Base-by-base conservation (phyloP, 2,113 vertebrate species). In the Daboia siamensis region DNA sequence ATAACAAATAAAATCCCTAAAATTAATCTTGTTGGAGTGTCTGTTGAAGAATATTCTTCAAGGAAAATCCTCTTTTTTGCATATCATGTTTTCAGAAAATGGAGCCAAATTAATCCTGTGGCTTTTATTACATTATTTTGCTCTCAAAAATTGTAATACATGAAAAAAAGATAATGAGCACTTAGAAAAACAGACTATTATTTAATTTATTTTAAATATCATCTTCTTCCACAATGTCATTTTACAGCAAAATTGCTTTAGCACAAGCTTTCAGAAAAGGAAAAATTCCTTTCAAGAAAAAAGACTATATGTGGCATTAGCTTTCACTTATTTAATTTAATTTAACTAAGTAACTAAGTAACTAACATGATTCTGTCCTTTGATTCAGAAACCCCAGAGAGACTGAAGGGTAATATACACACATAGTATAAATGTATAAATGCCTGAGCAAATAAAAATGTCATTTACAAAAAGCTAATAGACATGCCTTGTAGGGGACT, bases 161-260 rank as follows among this genome's bases (percentile, higher is more conserved):
- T 93, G 46, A 95, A 96, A 97, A 46, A 64, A 95, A 91, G 89
- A 96, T 95, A 96, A 95, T 95, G 95, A 96, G 86, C 95, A 91
- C 0, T 1, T 55, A 91, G 51, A 94, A 95, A 92, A 23, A 87
- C 95, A 96, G 93, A 91, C 29, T 92, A 88, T 89, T 93, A 93
- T 96, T 97, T 95, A 96, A 97, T 95, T 96, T 96, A 92, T 96
- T 93, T 96, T 96, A 93, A 96, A 74, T 94, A 92, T 87, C 94
- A 95, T 95, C 90, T 74, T 61, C 95, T 91, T 93, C 96, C 55
- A 93, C 94, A 93, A 88, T 95, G 90, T 85, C 92, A 55, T 15
- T 33, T 87, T 94, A 93, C 85, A 91, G 95, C 93, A 64, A 96
- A 96, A 95, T 89, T 74, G 93, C 92, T 93, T 96, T 93, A 95